These are phyloP conservation scores for Ichneumon xanthorius DNA, from an alignment of 2,888 invertebrate genomes.

Conservation along the genomic window DNA sequence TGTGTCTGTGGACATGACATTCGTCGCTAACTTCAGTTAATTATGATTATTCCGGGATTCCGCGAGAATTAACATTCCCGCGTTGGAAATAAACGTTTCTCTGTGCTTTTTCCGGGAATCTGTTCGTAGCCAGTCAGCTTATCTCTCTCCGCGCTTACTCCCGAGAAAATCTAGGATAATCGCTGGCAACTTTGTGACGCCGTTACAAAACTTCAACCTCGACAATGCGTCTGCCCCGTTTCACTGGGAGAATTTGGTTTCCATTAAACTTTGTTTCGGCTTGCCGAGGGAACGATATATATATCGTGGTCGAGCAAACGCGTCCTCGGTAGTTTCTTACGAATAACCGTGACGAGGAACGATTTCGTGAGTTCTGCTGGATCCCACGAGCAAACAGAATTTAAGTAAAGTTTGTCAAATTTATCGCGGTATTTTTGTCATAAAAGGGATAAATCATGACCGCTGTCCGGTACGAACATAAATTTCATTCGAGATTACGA, in stretches of 20 bases:
- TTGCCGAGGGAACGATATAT: not conserved
- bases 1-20: not conserved
- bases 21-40: constrained; percentile 16
- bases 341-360: not conserved
- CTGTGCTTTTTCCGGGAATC: not conserved
- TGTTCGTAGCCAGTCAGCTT: not conserved
- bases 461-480: not conserved
- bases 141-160: not conserved
- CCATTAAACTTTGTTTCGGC: constrained; percentile 50
- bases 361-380: not conserved
- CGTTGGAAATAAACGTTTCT: not conserved
- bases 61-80: constrained; percentile 1
- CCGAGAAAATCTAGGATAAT: constrained; percentile 24
- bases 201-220: constrained; percentile 39
- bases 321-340: constrained; percentile 12
- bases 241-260: constrained; percentile 46
- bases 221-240: constrained; percentile 26
- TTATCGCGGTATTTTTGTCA: constrained; percentile 23
- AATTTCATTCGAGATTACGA: constrained; percentile 1
- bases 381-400: constrained; percentile 4
- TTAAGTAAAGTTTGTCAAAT: constrained; percentile 4
- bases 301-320: constrained; percentile 12
- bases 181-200: constrained; percentile 23
- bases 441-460: not conserved
- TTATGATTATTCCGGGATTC: constrained; percentile 20